Percentiles rank a stretch among this genome's conserved stretches.
Conservation (phyloP, 2,797 vertebrate genomes). For the Cynopterus sphinx region DNA sequence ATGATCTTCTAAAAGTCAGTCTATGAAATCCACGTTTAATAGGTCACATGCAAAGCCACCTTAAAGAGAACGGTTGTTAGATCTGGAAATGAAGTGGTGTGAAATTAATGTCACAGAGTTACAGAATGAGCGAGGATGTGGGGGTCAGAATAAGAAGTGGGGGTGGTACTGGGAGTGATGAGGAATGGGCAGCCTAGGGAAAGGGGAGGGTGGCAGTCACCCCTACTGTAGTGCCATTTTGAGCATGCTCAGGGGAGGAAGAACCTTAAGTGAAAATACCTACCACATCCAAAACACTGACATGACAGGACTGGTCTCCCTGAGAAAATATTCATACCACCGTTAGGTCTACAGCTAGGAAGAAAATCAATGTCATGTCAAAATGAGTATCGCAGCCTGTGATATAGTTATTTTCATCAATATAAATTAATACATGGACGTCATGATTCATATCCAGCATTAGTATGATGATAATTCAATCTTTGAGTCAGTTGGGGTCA, state of each 20-base stretch:
- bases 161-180: not conserved
- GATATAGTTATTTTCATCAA: not conserved
- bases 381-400: not conserved
- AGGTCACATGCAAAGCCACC: not conserved
- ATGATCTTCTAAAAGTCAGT: not conserved
- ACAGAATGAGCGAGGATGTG: not conserved
- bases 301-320: not conserved
- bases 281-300: not conserved
- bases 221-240: not conserved
- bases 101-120: not conserved
- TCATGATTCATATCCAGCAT: not conserved
- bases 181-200: not conserved
- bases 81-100: not conserved
- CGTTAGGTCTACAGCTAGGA: not conserved
- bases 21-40: not conserved
- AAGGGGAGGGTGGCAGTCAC: rapidly evolving
- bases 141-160: not conserved
- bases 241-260: not conserved
- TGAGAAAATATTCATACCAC: not conserved
- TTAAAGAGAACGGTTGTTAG: not conserved
- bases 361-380: not conserved
- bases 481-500: not conserved
- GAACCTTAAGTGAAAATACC: not conserved
- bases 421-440: not conserved
- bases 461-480: not conserved